Evolutionary conservation across 2,888 invertebrate genomes (phyloP), one percentile per base, ranked within the genome.

Genomic region (Chaetogeoica ovagalla): DNA sequence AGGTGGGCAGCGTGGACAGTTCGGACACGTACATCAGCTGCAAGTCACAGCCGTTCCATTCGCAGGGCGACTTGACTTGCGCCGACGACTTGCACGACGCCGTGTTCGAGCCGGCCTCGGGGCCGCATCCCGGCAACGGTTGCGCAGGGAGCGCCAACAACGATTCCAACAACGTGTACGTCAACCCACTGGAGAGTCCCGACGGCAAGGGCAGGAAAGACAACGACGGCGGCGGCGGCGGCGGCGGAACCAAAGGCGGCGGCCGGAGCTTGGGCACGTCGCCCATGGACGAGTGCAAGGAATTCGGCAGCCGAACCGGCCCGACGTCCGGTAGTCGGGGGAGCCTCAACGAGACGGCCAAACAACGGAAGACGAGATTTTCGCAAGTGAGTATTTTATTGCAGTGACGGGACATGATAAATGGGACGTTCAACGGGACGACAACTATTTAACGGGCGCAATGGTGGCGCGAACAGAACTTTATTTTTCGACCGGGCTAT

Each of bases 21-120:
- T 93, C 95, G 86, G 97, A 97, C 88, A 97, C 97, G 84, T 97
- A 95, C 88, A 95, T 95, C 87, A 96, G 95, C 88, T 97, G 97
- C 89, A 94, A 95, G 89, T 96, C 97, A 86, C 96, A 96, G 89
- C 95, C 95, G 86, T 95, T 94, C 89, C 91, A 93, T 87, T 95
- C 95, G 85, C 93, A 94, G 89, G 92, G 91, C 86, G 92, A 92
- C 88, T 89, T 92, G 48, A 48, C 48, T 86, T 90, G 91, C 84
- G 89, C 89, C 86, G 90, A 90, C 86, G 82, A 82, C 70, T 21
- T 62, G 19, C 77, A 77, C 52, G 79, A 75, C 43, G 43, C 81
- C 11, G 86, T 85, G 65, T 82, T 82, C 79, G 82, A 82, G 39
- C 87, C 87, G 82, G 84, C 85, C 74, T 84, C 85, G 30, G 30